These are phyloP conservation scores for Brachyhypopomus gauderio DNA, from an alignment of 2,113 vertebrate species.

Conservation along the genomic window DNA sequence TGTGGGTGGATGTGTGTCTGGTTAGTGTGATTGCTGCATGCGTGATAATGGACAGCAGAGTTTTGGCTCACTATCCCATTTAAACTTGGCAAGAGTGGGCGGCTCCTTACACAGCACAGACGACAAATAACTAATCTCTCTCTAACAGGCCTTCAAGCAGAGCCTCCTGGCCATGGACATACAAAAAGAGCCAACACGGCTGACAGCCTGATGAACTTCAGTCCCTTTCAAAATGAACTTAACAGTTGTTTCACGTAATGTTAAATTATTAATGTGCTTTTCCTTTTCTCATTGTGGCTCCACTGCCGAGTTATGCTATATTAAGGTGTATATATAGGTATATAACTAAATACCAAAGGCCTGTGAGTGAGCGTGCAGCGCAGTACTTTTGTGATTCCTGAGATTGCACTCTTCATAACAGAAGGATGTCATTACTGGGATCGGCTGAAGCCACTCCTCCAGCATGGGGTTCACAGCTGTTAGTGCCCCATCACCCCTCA, in stretches of 20 bases:
- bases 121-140: not conserved
- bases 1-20: not conserved
- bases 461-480: no score
- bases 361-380: no score
- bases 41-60: not conserved
- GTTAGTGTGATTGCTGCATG: not conserved
- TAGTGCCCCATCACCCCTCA: no score
- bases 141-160: not conserved
- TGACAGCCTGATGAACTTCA: no score
- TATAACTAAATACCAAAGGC: no score
- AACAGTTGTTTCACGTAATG: not conserved
- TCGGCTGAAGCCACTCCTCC: no score
- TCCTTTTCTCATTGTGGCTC: not conserved
- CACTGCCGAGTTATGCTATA: not conserved
- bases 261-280: not conserved
- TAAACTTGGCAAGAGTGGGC: not conserved
- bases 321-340: no score
- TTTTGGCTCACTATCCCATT: not conserved
- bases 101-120: not conserved
- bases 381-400: no score
- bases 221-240: no score
- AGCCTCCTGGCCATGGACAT: not conserved
- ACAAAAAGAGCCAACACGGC: no score
- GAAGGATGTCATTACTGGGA: no score
- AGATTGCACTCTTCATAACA: no score